A percentile compares a stretch with the other conserved stretches of the same genome.
These are phyloP conservation scores for Carabus problematicus DNA, from an alignment of 2,888 invertebrate genomes.

Conservation along the genomic window DNA sequence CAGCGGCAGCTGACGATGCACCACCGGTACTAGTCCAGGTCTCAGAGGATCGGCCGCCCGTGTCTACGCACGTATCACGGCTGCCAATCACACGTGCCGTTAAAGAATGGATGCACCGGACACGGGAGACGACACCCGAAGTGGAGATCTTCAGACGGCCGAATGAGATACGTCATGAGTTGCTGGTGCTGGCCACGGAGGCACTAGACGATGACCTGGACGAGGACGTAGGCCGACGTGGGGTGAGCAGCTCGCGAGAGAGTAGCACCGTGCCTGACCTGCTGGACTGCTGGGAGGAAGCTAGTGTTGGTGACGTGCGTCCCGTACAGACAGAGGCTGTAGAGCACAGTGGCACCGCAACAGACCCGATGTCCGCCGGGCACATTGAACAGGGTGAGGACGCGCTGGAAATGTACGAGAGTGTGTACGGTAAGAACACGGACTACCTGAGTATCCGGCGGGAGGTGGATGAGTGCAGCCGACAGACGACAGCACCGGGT, in stretches of 20 bases:
- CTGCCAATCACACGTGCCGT: slow-evolving; percentile 67
- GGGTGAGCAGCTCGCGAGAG: slow-evolving; percentile 41
- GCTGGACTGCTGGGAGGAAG: slow-evolving; percentile 60
- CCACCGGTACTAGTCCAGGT: too few species aligned
- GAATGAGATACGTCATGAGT: slow-evolving; percentile 54
- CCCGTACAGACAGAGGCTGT: slow-evolving; percentile 15
- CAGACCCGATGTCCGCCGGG: background rate
- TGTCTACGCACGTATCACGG: slow-evolving; percentile 39
- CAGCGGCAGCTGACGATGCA: background rate
- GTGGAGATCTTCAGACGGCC: slow-evolving; percentile 58
- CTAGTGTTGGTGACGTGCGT: slow-evolving; percentile 24
- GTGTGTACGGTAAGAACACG: slow-evolving; percentile 57
- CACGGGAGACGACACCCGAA: slow-evolving; percentile 58
- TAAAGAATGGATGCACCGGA: slow-evolving; percentile 65
- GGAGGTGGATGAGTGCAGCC: slow-evolving; percentile 46
- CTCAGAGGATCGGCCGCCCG: too few species aligned
- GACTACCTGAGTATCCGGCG: slow-evolving; percentile 55
- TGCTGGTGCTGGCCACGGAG: slow-evolving; percentile 47
- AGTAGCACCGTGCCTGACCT: slow-evolving; percentile 55
- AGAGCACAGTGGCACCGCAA: slow-evolving; percentile 17
- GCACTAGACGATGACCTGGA: slow-evolving; percentile 49
- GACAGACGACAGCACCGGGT: background rate
- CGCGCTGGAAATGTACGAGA: slow-evolving; percentile 55
- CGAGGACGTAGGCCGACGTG: slow-evolving; percentile 27
- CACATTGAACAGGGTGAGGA: slow-evolving; percentile 50